Percentiles rank a stretch among this genome's conserved stretches.
These are phyloP conservation scores for Platygyra sinensis DNA, from an alignment of 64 coral and sea anemone genomes.

Conservation along the genomic window DNA sequence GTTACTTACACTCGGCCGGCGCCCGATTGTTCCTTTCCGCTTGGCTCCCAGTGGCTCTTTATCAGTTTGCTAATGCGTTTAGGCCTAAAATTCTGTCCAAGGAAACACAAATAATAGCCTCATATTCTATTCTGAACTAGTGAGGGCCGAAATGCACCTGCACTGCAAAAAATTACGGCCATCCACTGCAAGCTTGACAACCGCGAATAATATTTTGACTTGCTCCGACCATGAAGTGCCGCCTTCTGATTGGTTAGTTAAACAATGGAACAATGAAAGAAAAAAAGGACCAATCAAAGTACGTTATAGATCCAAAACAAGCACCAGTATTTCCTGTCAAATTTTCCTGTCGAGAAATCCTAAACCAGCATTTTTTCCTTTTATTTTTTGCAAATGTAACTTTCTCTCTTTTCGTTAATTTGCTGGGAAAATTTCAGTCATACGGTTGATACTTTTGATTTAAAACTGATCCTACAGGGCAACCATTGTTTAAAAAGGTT, in stretches of 20 bases:
- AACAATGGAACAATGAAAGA: conserved; percentile 20
- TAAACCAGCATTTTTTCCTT: not conserved
- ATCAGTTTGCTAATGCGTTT: conserved; percentile 73
- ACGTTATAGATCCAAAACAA: not conserved
- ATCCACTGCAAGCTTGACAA: conserved; percentile 40
- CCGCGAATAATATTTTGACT: conserved; percentile 78
- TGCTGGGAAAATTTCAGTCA: not conserved
- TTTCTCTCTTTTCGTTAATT: not conserved
- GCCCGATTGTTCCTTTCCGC: conserved; percentile 44
- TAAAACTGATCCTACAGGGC: not conserved
- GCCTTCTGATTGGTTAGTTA: conserved; percentile 54
- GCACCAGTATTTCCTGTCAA: conserved; percentile 24
- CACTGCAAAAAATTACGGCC: conserved; percentile 37
- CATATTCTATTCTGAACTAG: conserved; percentile 79
- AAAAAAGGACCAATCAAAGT: conserved; percentile 43
- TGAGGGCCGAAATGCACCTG: conserved; percentile 69
- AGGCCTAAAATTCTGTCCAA: conserved; percentile 69
- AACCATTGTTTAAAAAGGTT: conserved; percentile 3
- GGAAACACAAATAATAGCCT: conserved; percentile 74
- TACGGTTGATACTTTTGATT: not conserved
- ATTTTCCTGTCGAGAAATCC: not conserved
- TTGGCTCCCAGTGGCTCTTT: conserved; percentile 49
- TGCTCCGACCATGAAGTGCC: conserved; percentile 18
- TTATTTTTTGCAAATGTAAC: not conserved
- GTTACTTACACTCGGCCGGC: conserved; percentile 51